A percentile compares a stretch with the other conserved stretches of the same genome.
phyloP scores from a whole-genome alignment of 2,888 invertebrate species.

The Anthophora plumipes region DNA sequence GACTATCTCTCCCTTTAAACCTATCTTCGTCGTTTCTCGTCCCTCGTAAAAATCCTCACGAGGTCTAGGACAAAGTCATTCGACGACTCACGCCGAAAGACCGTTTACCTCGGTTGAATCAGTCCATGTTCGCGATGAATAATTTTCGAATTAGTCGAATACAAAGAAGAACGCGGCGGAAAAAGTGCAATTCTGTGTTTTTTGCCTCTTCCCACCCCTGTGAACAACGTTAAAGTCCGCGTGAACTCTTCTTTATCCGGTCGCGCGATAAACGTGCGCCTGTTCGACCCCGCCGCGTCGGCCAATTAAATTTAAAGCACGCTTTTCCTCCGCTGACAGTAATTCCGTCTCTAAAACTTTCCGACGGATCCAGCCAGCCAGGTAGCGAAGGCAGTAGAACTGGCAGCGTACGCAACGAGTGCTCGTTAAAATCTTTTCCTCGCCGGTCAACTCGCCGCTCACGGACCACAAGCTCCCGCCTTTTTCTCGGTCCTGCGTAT shows the following conservation, averaged over 20 bases:
- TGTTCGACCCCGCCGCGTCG: neutral
- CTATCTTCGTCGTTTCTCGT: neutral
- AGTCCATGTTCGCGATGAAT: neutral
- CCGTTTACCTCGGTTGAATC: neutral
- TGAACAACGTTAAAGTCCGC: constrained; percentile 24
- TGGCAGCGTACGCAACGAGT: constrained; percentile 11
- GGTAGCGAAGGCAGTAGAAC: neutral
- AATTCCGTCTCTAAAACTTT: constrained; percentile 44
- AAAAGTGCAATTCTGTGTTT: constrained; percentile 43
- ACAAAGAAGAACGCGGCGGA: neutral
- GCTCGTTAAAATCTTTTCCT: constrained; percentile 34
- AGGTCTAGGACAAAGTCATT: neutral
- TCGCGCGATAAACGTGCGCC: constrained; percentile 38
- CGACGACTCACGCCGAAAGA: neutral
- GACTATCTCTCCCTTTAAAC: neutral
- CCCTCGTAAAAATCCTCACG: neutral
- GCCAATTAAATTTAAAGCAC: constrained; percentile 56
- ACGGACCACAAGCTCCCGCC: constrained; percentile 1
- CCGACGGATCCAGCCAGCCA: neutral
- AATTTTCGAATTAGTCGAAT: constrained; percentile 24
- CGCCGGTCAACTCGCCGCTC: constrained; percentile 2
- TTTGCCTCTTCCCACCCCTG: too few relatives aligned
- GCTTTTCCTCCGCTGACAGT: constrained; percentile 21
- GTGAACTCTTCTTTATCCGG: constrained; percentile 21
- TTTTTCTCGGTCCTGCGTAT: constrained; percentile 11